A percentile compares a stretch with the other conserved stretches of the same genome.
phyloP scores from a whole-genome alignment of 2,888 invertebrate species.

The Oscheius sp. region DNA sequence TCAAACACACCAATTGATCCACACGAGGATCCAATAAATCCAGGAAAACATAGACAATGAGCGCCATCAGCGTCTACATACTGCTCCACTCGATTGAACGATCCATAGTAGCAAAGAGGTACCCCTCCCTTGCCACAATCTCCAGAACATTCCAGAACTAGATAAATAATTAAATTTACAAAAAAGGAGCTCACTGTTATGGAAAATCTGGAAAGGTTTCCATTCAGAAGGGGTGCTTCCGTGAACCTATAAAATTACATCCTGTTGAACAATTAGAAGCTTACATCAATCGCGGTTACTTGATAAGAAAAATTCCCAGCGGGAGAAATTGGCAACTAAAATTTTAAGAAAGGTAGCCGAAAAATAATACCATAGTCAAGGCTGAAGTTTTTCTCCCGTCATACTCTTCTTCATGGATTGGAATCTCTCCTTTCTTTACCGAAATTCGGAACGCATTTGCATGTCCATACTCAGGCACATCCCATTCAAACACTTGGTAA shows the following conservation, averaged over 20 bases:
- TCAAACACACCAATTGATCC: constrained; percentile 44
- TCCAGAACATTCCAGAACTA: constrained; percentile 59
- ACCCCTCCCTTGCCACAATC: constrained; percentile 58
- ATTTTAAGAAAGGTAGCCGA: background rate
- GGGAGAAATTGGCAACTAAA: constrained; percentile 45
- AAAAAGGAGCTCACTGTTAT: constrained; percentile 45
- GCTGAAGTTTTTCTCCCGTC: constrained; percentile 53
- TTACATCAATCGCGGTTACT: constrained; percentile 60
- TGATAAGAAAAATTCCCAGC: constrained; percentile 52
- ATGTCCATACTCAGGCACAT: constrained; percentile 61
- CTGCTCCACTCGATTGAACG: constrained; percentile 48
- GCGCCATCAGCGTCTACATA: constrained; percentile 46
- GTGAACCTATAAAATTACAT: no score
- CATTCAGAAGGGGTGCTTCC: constrained; percentile 66
- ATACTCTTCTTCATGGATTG: constrained; percentile 50
- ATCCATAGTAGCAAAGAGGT: constrained; percentile 64
- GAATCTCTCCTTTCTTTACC: constrained; percentile 36
- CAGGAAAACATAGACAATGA: constrained; percentile 66
- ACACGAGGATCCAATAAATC: constrained; percentile 61
- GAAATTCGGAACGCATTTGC: constrained; percentile 57
- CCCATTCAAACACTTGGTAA: constrained; percentile 69
- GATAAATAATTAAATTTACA: constrained; percentile 15
- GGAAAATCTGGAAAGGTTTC: constrained; percentile 49
- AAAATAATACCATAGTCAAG: constrained; percentile 47
- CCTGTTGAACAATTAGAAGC: no score